A percentile compares a stretch with the other conserved stretches of the same genome.
Evolutionary conservation across 2,797 vertebrate species (phyloP).

Genomic region (Gymnothorax javanicus): DNA sequence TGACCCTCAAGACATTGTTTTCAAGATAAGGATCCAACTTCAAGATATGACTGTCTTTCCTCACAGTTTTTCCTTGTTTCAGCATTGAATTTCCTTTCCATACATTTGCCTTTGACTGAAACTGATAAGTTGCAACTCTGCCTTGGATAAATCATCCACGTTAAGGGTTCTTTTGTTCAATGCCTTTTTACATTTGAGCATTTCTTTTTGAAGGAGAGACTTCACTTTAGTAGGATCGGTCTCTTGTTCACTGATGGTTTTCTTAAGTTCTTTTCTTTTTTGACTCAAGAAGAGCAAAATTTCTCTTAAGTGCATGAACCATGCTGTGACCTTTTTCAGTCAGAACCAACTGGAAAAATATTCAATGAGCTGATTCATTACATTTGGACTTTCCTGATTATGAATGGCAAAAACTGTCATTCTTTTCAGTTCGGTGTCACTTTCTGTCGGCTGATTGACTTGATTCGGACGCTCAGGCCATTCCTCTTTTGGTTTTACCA

Average conservation of each 20-base stretch:
- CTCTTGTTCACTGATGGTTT: background rate
- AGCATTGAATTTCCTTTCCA: background rate
- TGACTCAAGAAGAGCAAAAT: background rate
- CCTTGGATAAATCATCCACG: conserved; percentile 16
- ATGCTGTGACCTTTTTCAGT: conserved; percentile 29
- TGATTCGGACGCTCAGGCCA: conserved; percentile 1
- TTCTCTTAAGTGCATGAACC: conserved; percentile 27
- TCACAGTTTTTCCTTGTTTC: background rate
- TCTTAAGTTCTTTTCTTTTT: background rate
- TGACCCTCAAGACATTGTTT: background rate
- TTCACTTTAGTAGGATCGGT: background rate
- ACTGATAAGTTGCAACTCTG: background rate
- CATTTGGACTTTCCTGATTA: background rate
- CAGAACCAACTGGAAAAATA: conserved; percentile 23
- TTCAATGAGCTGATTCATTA: background rate
- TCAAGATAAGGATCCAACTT: conserved; percentile 8
- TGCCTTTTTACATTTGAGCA: background rate
- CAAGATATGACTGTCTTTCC: conserved; percentile 8
- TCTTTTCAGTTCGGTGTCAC: conserved; percentile 21
- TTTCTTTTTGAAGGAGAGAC: background rate
- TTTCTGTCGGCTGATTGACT: background rate
- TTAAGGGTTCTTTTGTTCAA: background rate
- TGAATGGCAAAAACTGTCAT: background rate
- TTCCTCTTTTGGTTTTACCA: background rate
- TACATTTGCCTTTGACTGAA: background rate